Percentiles rank a stretch among this genome's conserved stretches.
phyloP scores from a whole-genome alignment of 64 coral and sea anemone species.

The Exaiptasia diaphana region DNA sequence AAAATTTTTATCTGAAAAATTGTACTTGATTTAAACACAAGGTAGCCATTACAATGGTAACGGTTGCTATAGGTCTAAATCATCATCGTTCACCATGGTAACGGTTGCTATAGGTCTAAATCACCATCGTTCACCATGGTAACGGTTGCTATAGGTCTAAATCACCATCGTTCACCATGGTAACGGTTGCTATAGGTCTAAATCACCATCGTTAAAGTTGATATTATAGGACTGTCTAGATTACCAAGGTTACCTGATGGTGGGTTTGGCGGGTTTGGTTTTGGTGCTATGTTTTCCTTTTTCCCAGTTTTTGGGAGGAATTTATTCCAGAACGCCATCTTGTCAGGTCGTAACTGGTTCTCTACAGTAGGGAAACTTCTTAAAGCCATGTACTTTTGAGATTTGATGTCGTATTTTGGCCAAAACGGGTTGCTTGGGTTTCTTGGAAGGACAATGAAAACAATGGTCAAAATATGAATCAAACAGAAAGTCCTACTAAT shows the following conservation, averaged over 20 bases:
- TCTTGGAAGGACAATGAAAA: background rate
- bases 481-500: background rate
- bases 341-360: conserved; percentile 8
- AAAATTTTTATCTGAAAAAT: background rate
- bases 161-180: background rate
- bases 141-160: background rate
- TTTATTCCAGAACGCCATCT: conserved; percentile 54
- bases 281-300: background rate
- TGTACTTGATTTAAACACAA: background rate
- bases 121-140: background rate
- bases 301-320: conserved; percentile 18
- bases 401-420: background rate
- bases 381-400: background rate
- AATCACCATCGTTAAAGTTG: background rate
- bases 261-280: background rate
- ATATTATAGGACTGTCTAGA: too few relatives aligned
- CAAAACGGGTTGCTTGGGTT: conserved; percentile 13
- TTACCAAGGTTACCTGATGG: too few relatives aligned
- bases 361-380: background rate
- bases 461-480: background rate
- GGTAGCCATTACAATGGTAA: background rate
- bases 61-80: background rate
- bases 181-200: background rate
- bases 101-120: background rate
- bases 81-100: background rate